Percentiles rank a stretch among this genome's conserved stretches.
phyloP scores from a whole-genome alignment of 2,797 vertebrate species.

The Hyperoplus immaculatus region DNA sequence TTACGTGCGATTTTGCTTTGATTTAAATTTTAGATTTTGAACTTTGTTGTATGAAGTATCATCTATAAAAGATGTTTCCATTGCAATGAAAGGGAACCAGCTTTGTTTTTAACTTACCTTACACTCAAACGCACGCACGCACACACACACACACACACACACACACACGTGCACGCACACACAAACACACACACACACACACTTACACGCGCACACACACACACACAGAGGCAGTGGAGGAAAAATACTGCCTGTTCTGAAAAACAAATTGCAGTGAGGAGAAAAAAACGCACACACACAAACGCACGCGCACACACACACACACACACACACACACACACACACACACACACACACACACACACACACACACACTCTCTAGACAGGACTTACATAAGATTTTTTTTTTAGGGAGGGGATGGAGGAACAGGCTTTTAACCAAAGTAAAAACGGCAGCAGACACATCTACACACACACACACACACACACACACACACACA shows the following conservation, averaged over 20 bases:
- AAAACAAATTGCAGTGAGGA: slow-evolving; percentile 16
- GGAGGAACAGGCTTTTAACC: slow-evolving; percentile 47
- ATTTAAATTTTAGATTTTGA: no score
- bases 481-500: no score
- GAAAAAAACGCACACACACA: slow-evolving; percentile 14
- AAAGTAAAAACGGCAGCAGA: slow-evolving; percentile 29
- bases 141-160: not conserved
- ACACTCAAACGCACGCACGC: not conserved
- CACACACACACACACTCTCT: not conserved
- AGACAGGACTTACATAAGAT: slow-evolving; percentile 42
- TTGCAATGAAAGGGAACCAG: no score
- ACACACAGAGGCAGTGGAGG: not conserved
- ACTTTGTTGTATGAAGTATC: no score
- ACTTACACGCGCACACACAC: not conserved
- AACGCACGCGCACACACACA: slow-evolving; percentile 9
- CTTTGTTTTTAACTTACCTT: not conserved
- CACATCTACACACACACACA: not conserved
- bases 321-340: not conserved
- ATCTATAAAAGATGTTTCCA: no score
- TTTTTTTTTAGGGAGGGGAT: slow-evolving; percentile 26
- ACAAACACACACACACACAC: not conserved
- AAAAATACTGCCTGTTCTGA: slow-evolving; percentile 19
- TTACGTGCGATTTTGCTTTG: not conserved
- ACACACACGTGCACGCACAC: not conserved
- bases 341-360: not conserved